Percentiles rank a stretch among this genome's conserved stretches.
Conservation (phyloP, 2,888 invertebrate genomes). For the Cataglyphis rosenhaueri region DNA sequence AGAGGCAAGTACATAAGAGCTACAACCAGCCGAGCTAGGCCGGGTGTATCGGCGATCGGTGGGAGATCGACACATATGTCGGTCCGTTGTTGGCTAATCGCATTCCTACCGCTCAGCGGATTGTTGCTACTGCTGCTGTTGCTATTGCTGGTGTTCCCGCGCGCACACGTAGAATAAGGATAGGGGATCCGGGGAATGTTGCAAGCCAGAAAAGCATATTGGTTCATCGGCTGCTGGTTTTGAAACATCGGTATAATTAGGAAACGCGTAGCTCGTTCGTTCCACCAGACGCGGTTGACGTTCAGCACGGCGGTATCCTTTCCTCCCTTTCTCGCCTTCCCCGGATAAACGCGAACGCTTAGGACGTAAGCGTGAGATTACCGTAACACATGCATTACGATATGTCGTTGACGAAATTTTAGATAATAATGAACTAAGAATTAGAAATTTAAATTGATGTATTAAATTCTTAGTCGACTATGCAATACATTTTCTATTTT, state of each 20-base stretch:
- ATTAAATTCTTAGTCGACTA: background rate
- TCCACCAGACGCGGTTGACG: slow-evolving; percentile 57
- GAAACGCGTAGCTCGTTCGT: slow-evolving; percentile 77
- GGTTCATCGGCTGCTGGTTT: slow-evolving; percentile 84
- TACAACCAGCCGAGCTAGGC: slow-evolving; percentile 47
- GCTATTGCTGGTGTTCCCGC: slow-evolving; percentile 67
- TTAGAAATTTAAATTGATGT: background rate
- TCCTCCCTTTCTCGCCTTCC: slow-evolving; percentile 30
- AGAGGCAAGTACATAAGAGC: background rate
- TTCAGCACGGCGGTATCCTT: slow-evolving; percentile 11
- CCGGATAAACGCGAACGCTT: background rate
- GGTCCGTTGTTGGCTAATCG: slow-evolving; percentile 81
- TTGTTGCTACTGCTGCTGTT: background rate
- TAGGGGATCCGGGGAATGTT: slow-evolving; percentile 72
- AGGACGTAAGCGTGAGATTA: slow-evolving; percentile 4
- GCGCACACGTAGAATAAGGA: slow-evolving; percentile 66
- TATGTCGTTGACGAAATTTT: slow-evolving; percentile 1
- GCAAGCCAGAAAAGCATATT: slow-evolving; percentile 84
- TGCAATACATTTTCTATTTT: background rate
- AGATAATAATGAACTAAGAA: background rate
- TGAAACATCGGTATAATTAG: slow-evolving; percentile 83
- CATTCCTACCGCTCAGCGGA: slow-evolving; percentile 81
- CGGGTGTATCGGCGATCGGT: slow-evolving; percentile 32
- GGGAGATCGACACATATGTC: slow-evolving; percentile 62
- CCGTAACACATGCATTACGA: slow-evolving; percentile 1